Evolutionary conservation across 1,140 invertebrate species (phyloP), one percentile per base, ranked within the genome.

Genomic region (Zaprionus ornatus): DNA sequence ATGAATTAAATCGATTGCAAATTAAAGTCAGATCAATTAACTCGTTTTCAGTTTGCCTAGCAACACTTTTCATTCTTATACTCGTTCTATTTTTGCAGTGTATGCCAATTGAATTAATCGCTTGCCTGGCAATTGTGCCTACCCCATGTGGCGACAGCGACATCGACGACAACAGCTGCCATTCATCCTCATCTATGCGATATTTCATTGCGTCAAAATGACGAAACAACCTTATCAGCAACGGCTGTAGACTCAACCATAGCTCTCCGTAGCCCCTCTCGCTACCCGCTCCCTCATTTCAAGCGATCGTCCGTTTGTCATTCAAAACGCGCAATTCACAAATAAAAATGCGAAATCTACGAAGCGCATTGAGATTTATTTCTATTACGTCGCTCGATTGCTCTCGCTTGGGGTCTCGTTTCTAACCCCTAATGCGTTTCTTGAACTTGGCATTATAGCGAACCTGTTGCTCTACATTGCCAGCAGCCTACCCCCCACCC

Each of bases 391-490:
- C 81, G 77, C 25, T n/a, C 6, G n/a, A 40, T 40, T n/a, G n/a
- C 37, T n/a, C 37, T 40, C 40, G 6, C 15, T n/a, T 55, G 54
- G 40, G 37, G 35, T 57, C 55, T 79, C 75, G 79, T 79, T 67
- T 71, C 61, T 65, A 68, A 67, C 48, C 76, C 65, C 29, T 32
- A 57, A 71, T 61, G 82, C 64, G 82, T 79, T 90, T 80, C 77
- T 82, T 86, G 86, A 90, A 86, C 86, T 90, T 90, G 86, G 61
- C 73, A 77, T 73, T 82, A 69, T 9, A 45, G 29, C 32, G 57
- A 74, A 84, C 77, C 69, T 75, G 74, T 84, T 78, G 74, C 67
- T 71, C 70, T 21, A 61, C 64, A 59, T 60, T 55, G 27, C 21
- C 25, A 48, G 32, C 25, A 17, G 62, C 19, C 64, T 67, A n/a